Percentiles rank a stretch among this genome's conserved stretches.
phyloP scores from a whole-genome alignment of 1,140 invertebrate species.

The Drosophila navojoa region DNA sequence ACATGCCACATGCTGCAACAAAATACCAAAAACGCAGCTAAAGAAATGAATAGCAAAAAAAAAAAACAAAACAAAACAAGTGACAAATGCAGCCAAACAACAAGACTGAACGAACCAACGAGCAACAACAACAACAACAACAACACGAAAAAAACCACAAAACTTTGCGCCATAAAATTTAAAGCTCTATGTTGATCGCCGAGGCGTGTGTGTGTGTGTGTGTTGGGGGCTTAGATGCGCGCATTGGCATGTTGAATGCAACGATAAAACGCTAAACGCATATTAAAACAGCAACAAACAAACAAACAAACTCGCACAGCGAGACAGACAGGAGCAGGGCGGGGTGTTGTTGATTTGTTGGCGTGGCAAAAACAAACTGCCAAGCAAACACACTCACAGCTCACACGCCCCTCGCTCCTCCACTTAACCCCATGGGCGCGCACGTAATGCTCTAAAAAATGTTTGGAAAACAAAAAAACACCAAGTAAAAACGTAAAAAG shows the following conservation, averaged over 20 bases:
- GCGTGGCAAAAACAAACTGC: slow-evolving; percentile 13
- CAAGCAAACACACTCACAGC: slow-evolving; percentile 18
- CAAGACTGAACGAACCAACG: neutral
- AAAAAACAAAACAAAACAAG: slow-evolving; percentile 31
- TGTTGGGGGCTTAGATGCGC: slow-evolving; percentile 34
- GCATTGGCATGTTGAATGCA: slow-evolving; percentile 60
- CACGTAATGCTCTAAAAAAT: slow-evolving; percentile 52
- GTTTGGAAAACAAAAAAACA: slow-evolving; percentile 30
- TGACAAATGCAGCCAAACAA: slow-evolving; percentile 42
- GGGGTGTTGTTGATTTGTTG: slow-evolving; percentile 56
- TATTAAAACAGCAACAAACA: slow-evolving; percentile 59
- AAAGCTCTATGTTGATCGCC: slow-evolving; percentile 18
- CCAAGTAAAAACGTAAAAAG: neutral
- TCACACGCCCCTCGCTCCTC: too few species aligned
- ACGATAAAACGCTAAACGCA: slow-evolving; percentile 69
- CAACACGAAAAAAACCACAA: slow-evolving; percentile 53
- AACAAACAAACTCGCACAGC: neutral
- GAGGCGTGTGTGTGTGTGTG: slow-evolving; percentile 1
- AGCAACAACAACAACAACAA: slow-evolving; percentile 8
- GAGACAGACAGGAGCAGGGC: neutral
- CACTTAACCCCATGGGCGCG: neutral
- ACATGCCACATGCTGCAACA: slow-evolving; percentile 46
- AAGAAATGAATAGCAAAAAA: slow-evolving; percentile 39
- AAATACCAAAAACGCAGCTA: slow-evolving; percentile 37
- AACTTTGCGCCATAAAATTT: slow-evolving; percentile 57